Percentiles rank a stretch among this genome's conserved stretches.
Evolutionary conservation across 2,113 vertebrate genomes (phyloP).

Genomic region (Cyprinodon variegatus): DNA sequence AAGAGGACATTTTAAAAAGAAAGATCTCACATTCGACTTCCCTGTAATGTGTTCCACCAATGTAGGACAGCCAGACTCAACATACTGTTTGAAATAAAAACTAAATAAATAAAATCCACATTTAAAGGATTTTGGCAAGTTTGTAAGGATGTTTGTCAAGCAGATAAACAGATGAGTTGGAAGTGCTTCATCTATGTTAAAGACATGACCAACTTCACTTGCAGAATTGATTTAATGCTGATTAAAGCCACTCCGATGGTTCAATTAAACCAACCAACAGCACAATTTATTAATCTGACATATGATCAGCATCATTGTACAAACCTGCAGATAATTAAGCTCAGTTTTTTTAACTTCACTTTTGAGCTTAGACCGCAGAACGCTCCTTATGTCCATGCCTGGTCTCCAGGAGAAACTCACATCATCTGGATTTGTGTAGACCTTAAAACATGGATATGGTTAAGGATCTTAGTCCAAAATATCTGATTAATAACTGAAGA

Average conservation of each 20-base stretch:
- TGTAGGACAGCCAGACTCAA: too few species aligned
- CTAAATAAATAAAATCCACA: too few species aligned
- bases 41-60: too few species aligned
- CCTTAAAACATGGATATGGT: constrained; percentile 29
- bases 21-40: too few species aligned
- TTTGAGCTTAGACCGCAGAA: neutral
- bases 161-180: too few species aligned
- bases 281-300: neutral
- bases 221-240: neutral
- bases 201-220: neutral
- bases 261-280: neutral
- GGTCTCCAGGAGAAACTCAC: constrained; percentile 54
- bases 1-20: too few species aligned
- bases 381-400: rapidly evolving
- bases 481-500: neutral
- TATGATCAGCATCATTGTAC: neutral
- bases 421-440: constrained; percentile 42
- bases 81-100: too few species aligned
- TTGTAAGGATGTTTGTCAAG: too few species aligned
- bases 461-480: neutral
- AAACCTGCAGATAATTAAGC: constrained; percentile 21
- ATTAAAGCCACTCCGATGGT: neutral
- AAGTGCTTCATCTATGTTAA: neutral
- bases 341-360: neutral
- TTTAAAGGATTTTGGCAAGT: too few species aligned